These are phyloP conservation scores for Emydocephalus ijimae DNA, from an alignment of 2,113 vertebrate genomes.

Conservation along the genomic window DNA sequence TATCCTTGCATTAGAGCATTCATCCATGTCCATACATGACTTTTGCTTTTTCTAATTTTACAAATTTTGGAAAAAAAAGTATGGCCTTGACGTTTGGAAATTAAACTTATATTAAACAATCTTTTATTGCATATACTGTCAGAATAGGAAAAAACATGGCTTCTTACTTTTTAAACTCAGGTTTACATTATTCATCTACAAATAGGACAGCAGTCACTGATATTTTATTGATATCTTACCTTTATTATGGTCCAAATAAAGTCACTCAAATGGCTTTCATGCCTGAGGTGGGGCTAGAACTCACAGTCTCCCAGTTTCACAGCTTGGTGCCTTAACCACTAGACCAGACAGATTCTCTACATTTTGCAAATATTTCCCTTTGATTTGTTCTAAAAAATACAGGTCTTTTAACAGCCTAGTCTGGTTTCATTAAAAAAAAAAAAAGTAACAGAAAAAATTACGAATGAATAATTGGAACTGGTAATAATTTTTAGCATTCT, in stretches of 20 bases:
- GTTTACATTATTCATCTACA: not conserved
- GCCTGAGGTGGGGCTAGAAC: not conserved
- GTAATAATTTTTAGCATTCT: not conserved
- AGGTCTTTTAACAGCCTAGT: not conserved
- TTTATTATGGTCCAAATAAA: not conserved
- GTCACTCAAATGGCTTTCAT: not conserved
- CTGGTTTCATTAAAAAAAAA: not conserved
- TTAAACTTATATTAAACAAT: not conserved
- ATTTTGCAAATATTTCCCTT: not conserved
- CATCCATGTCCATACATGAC: not conserved
- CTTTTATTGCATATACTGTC: not conserved
- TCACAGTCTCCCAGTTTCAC: not conserved
- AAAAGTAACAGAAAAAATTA: not conserved
- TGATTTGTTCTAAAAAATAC: not conserved
- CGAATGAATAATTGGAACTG: not conserved
- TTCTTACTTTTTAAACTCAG: not conserved
- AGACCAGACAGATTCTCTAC: not conserved
- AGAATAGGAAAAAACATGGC: not conserved
- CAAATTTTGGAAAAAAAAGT: not conserved
- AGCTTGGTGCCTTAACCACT: not conserved
- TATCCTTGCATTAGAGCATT: not conserved
- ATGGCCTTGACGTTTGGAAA: conserved; percentile 11
- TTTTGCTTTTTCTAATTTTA: not conserved
- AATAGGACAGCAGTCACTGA: not conserved
- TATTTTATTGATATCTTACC: not conserved